Conservation (phyloP, 2,113 vertebrate species). For the Dicrurus megarhynchus region DNA sequence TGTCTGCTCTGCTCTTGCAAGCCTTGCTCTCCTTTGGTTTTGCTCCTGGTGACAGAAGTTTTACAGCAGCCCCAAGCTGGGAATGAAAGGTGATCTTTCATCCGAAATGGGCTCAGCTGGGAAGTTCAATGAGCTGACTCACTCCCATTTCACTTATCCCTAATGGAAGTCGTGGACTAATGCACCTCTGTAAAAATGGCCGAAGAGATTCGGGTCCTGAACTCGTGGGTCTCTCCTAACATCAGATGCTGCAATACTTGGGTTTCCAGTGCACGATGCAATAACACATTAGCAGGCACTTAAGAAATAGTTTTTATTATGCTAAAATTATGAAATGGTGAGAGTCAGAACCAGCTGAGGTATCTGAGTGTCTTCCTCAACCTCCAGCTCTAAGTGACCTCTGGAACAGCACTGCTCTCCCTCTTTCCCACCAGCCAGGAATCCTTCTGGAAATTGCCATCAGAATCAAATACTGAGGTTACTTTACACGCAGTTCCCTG, state of each 20-base stretch:
- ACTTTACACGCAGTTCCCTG: background rate
- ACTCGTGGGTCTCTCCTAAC: background rate
- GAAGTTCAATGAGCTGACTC: background rate
- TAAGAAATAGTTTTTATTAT: background rate
- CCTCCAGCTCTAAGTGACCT: background rate
- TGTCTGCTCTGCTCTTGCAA: background rate
- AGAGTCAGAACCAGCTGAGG: background rate
- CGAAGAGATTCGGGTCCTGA: background rate
- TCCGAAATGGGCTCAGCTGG: background rate
- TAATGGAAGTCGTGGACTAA: background rate
- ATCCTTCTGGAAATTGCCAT: background rate
- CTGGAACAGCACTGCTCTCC: background rate
- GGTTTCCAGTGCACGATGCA: background rate
- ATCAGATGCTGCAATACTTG: background rate
- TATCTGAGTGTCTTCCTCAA: background rate
- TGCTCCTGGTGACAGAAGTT: background rate
- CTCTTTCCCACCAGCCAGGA: background rate
- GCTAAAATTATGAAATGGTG: background rate
- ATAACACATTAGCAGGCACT: background rate
- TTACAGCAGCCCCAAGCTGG: background rate
- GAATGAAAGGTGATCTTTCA: background rate
- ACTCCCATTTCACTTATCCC: background rate
- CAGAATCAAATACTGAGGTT: fast-evolving
- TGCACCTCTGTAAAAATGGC: background rate
- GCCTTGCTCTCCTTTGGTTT: background rate